A percentile compares a stretch with the other conserved stretches of the same genome.
These are phyloP conservation scores for Sus cebifrons DNA, from an alignment of 2,797 vertebrate species.

Conservation along the genomic window DNA sequence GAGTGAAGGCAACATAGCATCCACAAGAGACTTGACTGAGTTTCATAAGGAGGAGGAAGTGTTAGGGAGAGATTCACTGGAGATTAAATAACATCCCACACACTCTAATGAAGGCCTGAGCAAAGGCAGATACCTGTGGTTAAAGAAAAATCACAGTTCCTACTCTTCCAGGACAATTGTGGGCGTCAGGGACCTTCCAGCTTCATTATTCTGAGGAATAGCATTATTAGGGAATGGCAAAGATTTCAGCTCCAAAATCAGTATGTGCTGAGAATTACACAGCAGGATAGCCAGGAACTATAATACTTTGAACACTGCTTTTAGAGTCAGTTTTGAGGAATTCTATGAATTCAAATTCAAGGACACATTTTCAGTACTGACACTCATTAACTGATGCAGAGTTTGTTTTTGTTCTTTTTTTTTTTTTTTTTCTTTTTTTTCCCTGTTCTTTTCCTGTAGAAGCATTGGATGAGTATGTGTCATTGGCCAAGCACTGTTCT, in stretches of 20 bases:
- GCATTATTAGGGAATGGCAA: slow-evolving; percentile 84
- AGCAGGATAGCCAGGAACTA: slow-evolving; percentile 78
- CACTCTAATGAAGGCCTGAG: slow-evolving; percentile 80
- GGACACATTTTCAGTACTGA: slow-evolving; percentile 59
- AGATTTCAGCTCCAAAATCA: slow-evolving; percentile 84
- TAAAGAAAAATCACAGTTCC: slow-evolving; percentile 85
- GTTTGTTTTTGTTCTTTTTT: neutral
- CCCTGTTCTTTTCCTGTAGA: neutral
- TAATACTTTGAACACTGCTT: slow-evolving; percentile 84
- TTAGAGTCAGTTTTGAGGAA: slow-evolving; percentile 82
- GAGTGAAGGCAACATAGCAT: neutral
- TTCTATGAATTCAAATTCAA: slow-evolving; percentile 80
- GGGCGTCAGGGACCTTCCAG: slow-evolving; percentile 78
- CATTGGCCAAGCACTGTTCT: slow-evolving; percentile 44
- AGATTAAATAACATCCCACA: slow-evolving; percentile 80
- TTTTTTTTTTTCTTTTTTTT: neutral
- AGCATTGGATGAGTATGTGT: slow-evolving; percentile 20
- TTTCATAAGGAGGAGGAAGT: slow-evolving; percentile 57
- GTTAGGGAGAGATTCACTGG: slow-evolving; percentile 58
- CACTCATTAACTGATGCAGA: slow-evolving; percentile 50
- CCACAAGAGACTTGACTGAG: neutral
- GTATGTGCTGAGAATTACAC: slow-evolving; percentile 82
- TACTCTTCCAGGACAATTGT: slow-evolving; percentile 72
- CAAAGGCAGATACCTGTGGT: slow-evolving; percentile 81
- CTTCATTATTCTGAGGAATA: slow-evolving; percentile 85